A percentile compares a stretch with the other conserved stretches of the same genome.
Conservation (phyloP, 2,797 vertebrate genomes). For the Mus minutoides region DNA sequence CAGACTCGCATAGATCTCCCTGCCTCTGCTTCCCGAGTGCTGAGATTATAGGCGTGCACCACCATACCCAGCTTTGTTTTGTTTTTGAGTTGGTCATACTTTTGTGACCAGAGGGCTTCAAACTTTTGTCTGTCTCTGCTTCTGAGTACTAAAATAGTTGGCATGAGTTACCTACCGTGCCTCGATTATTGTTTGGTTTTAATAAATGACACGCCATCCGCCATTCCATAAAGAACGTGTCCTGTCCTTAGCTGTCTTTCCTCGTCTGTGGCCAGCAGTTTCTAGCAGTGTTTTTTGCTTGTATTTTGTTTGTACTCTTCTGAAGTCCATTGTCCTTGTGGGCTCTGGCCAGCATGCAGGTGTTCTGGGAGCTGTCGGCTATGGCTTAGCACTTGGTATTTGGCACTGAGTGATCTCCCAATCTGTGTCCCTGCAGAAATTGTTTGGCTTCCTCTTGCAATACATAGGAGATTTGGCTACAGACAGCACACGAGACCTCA, state of each 20-base stretch:
- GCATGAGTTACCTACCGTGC: neutral
- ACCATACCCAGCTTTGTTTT: neutral
- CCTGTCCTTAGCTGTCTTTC: too few species aligned
- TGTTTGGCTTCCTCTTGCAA: constrained; percentile 94
- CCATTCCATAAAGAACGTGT: accelerated
- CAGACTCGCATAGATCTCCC: neutral
- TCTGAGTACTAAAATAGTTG: neutral
- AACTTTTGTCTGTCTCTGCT: neutral
- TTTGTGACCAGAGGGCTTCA: neutral
- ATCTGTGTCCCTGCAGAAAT: constrained; percentile 89
- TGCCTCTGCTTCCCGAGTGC: neutral
- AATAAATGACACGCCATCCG: accelerated
- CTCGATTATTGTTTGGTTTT: neutral
- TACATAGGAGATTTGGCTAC: constrained; percentile 92
- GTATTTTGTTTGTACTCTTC: accelerated
- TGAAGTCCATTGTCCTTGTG: accelerated
- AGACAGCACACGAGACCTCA: constrained; percentile 90
- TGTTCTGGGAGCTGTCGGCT: accelerated
- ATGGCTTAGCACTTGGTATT: neutral
- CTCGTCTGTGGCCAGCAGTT: accelerated
- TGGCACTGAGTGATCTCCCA: neutral
- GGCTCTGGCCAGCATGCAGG: accelerated
- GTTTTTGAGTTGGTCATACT: neutral
- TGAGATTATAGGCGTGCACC: neutral
- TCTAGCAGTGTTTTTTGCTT: neutral